These are phyloP conservation scores for Synergus umbraculus DNA, from an alignment of 2,888 invertebrate genomes.

Conservation along the genomic window DNA sequence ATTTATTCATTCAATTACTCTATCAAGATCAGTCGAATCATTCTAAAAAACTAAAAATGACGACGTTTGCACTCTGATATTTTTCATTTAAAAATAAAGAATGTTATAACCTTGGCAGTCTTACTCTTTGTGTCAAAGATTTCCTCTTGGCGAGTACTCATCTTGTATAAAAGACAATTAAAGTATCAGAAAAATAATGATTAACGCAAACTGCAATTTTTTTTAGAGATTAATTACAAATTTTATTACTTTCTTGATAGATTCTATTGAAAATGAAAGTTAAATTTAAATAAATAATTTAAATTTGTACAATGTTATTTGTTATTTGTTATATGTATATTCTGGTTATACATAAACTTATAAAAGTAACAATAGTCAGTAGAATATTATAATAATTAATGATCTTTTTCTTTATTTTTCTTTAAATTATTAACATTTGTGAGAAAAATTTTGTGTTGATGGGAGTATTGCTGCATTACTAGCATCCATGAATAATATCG, in stretches of 20 bases:
- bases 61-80: slow-evolving; percentile 2
- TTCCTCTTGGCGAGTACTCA: not conserved
- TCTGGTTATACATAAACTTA: no score
- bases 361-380: no score
- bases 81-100: not conserved
- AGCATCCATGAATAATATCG: no score
- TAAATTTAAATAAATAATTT: no score
- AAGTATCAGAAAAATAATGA: not conserved
- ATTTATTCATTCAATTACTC: not conserved
- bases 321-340: no score
- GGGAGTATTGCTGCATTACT: no score
- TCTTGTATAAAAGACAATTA: not conserved
- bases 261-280: slow-evolving; percentile 32
- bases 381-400: no score
- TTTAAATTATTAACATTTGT: no score
- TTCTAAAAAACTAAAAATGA: not conserved
- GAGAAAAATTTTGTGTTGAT: no score
- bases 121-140: not conserved
- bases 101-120: not conserved
- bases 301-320: no score
- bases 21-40: not conserved
- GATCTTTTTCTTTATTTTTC: no score
- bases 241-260: not conserved
- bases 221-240: slow-evolving; percentile 15
- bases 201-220: not conserved